A percentile compares a stretch with the other conserved stretches of the same genome.
Evolutionary conservation across 2,888 invertebrate genomes (phyloP).

Genomic region (Scelioninae gen. 1): DNA sequence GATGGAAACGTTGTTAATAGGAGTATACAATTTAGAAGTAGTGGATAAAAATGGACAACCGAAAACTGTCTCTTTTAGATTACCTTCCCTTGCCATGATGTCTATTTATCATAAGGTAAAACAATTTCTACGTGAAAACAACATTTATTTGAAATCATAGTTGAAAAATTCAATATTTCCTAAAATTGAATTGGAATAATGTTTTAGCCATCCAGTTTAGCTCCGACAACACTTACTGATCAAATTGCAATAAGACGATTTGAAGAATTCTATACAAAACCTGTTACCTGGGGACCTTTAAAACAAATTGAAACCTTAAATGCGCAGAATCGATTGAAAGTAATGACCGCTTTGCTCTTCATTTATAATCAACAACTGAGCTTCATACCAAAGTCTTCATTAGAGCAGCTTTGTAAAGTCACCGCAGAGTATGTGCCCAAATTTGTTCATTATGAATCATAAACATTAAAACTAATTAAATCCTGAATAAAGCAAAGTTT

Average conservation of each 20-base stretch:
- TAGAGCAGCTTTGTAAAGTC: conserved; percentile 92
- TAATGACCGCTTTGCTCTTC: conserved; percentile 95
- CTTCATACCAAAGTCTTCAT: conserved; percentile 90
- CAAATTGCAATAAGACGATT: conserved; percentile 93
- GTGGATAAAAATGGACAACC: conserved; percentile 94
- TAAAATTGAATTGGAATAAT: too few relatives aligned
- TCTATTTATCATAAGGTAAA: conserved; percentile 96
- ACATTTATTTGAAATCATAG: too few relatives aligned
- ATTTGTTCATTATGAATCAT: neutral
- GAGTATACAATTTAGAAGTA: conserved; percentile 94
- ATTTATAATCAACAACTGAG: conserved; percentile 94
- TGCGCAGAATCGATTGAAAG: conserved; percentile 94
- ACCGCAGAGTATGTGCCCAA: conserved; percentile 88
- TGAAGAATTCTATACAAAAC: conserved; percentile 94
- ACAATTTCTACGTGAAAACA: too few relatives aligned
- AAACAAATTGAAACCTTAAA: conserved; percentile 95
- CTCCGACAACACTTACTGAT: conserved; percentile 91
- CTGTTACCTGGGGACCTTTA: conserved; percentile 95
- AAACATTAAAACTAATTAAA: too few relatives aligned
- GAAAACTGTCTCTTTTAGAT: conserved; percentile 92
- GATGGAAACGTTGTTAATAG: conserved; percentile 86
- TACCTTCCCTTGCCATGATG: conserved; percentile 95
- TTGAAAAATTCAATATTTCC: too few relatives aligned
- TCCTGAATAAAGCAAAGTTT: too few relatives aligned
- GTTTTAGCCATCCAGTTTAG: conserved; percentile 91